Evolutionary conservation across 2,888 invertebrate genomes (phyloP), one percentile per base, ranked within the genome.

Genomic region (Phortica okadai): DNA sequence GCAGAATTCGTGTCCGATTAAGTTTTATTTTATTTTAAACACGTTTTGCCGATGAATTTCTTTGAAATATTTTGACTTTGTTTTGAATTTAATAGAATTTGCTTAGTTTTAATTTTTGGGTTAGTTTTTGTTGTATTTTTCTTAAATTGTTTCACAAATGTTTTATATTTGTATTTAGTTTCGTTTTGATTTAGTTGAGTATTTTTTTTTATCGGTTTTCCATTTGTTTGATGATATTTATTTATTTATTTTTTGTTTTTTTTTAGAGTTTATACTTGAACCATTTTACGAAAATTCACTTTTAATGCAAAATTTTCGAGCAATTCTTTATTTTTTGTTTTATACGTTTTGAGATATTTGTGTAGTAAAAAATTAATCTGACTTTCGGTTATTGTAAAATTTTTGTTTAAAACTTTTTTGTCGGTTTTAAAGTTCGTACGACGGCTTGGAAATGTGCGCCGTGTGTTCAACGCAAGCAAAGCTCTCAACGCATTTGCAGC

Each of bases 331-430:
- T 33, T 62, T 62, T 76, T 76, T 75, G 42, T 59, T 62, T 5
- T 72, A 33, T 56, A 41, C 8, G 74, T 74, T 56, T 74, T 69
- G 50, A 1, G 58, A 45, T 73, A 59, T 74, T 70, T 50, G 70
- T 72, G 75, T 73, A 76, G 76, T 78, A 83, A 82, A 87, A 77
- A 85, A 82, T 82, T 84, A 85, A 86, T 89, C 89, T 89, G 89
- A 89, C 90, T 88, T 89, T 88, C 75, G 86, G 80, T 83, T 75
- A 41, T 77, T 62, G 62, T 79, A 76, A 82, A 81, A 67, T 76
- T 64, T 78, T 67, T 56, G 72, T 74, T 77, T 45, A 54, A 73
- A 75, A 76, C 77, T 76, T 73, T 74, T 66, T 74, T 44, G 14
- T 62, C 67, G 64, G 56, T 77, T 77, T 75, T 75, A 33, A 72